These are phyloP conservation scores for Carettochelys insculpta DNA, from an alignment of 2,113 vertebrate genomes.

Conservation along the genomic window DNA sequence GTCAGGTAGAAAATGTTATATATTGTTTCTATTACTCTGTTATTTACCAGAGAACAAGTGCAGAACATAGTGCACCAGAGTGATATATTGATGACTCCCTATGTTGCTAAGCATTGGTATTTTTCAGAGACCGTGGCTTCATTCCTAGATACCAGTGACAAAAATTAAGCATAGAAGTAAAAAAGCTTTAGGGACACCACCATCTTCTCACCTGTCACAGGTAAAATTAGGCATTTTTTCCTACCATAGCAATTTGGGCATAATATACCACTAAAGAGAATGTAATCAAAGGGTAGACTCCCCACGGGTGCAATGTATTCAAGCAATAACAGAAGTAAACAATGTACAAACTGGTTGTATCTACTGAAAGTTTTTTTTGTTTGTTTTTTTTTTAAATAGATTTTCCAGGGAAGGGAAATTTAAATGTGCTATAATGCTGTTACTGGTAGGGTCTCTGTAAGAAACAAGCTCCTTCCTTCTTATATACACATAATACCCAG, in stretches of 20 bases:
- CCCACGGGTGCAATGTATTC: not conserved
- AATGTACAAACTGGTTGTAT: not conserved
- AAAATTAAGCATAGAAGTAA: slow-evolving; percentile 42
- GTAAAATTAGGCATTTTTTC: slow-evolving; percentile 12
- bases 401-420: slow-evolving; percentile 35
- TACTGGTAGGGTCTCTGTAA: slow-evolving; percentile 1
- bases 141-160: slow-evolving; percentile 40
- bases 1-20: slow-evolving; percentile 37
- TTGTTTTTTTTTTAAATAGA: slow-evolving; percentile 36
- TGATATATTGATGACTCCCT: slow-evolving; percentile 55
- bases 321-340: slow-evolving; percentile 17
- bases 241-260: slow-evolving; percentile 32
- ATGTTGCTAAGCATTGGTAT: slow-evolving; percentile 61
- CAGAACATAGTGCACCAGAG: slow-evolving; percentile 54
- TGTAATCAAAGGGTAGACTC: slow-evolving; percentile 23
- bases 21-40: slow-evolving; percentile 34
- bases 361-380: slow-evolving; percentile 25
- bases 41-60: slow-evolving; percentile 49
- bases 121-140: slow-evolving; percentile 59
- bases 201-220: not conserved
- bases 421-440: slow-evolving; percentile 39
- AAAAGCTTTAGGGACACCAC: slow-evolving; percentile 41
- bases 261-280: not conserved
- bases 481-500: not conserved
- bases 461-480: not conserved